Evolutionary conservation across 1,140 invertebrate genomes (phyloP), one percentile per base, ranked within the genome.

Genomic region (Heliothis subflexa): DNA sequence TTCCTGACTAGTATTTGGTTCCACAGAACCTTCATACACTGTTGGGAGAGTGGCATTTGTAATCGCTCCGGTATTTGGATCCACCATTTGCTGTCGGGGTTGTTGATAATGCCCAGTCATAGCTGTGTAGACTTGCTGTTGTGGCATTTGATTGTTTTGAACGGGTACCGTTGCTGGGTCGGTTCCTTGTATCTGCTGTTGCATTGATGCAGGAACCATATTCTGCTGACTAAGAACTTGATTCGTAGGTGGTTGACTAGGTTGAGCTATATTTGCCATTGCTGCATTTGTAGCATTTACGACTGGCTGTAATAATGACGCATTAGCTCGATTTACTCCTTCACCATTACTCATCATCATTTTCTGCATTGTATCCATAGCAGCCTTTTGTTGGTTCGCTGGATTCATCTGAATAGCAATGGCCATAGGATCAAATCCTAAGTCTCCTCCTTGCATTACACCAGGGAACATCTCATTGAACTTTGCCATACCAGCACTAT

Each of bases 361-460:
- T 57, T 89, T 89, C 57, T 89, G 78, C 83, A 93, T 93, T 0
- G 83, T 83, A 21, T 89, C 81, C 76, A 91, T 89, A 59, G 88
- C 90, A 14, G 83, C 82, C 70, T 84, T 82, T 78, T 92, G 85
- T 54, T 91, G 89, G 83, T 94, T 94, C n/a, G 88, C 89, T 68
- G 93, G 93, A 83, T 94, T 94, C 93, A 94, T 94, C 85, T 94
- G 91, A 82, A 94, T 88, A 33, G 93, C 93, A 70, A 94, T 93
- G 18, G 89, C 84, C 93, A 94, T 94, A 5, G 93, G 92, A 84
- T 94, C 93, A 74, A 93, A 94, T 40, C 86, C 88, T 59, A 94
- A 81, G 79, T 93, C 89, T 57, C 88, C 89, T 16, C 85, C 88
- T 81, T 89, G 84, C 84, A 86, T 90, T 49, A 93, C 85, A 18